These are phyloP conservation scores for Melipona bicolor DNA, from an alignment of 2,888 invertebrate genomes.

Conservation along the genomic window DNA sequence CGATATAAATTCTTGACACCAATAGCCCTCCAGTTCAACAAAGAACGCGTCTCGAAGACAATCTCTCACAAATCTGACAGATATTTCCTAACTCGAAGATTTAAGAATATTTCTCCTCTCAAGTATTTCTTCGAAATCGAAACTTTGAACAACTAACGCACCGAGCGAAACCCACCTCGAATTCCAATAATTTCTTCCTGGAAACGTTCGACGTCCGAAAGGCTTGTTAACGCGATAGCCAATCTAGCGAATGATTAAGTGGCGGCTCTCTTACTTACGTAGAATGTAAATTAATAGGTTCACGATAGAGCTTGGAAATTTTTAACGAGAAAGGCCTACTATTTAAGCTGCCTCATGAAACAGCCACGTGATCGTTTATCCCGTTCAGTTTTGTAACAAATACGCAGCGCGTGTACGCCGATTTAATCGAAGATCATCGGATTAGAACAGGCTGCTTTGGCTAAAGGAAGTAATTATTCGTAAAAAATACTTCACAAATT, in stretches of 20 bases:
- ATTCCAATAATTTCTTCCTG: conserved; percentile 27
- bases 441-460: background rate
- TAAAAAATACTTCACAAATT: background rate
- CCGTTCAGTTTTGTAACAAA: conserved; percentile 34
- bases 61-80: background rate
- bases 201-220: background rate
- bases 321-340: conserved; percentile 54
- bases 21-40: background rate
- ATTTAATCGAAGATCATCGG: conserved; percentile 8
- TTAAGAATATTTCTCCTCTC: background rate
- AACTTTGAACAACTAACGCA: background rate
- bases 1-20: background rate
- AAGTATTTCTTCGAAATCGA: background rate
- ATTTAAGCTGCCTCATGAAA: conserved; percentile 45
- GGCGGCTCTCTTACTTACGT: conserved; percentile 18
- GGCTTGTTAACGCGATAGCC: conserved; percentile 30
- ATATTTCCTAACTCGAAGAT: too few species aligned
- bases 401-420: background rate
- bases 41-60: background rate
- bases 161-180: conserved; percentile 4
- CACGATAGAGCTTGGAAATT: conserved; percentile 42
- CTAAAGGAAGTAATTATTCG: background rate
- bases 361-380: conserved; percentile 49
- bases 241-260: conserved; percentile 23
- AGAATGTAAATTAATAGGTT: conserved; percentile 53